These are phyloP conservation scores for Baronia brevicornis DNA, from an alignment of 2,888 invertebrate genomes.

Conservation along the genomic window DNA sequence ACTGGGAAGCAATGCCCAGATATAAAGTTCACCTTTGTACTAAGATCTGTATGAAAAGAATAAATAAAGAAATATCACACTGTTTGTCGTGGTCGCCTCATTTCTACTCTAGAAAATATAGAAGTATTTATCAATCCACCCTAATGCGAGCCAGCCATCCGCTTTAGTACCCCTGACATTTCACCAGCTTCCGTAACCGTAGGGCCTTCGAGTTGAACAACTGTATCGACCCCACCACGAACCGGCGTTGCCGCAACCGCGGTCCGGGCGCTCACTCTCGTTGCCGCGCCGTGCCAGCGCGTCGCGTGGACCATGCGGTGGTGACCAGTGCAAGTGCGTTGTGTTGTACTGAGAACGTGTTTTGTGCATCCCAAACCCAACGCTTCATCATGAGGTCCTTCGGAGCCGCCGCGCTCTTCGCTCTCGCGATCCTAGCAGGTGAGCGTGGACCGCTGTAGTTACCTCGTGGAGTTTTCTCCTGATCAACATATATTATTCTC, in stretches of 20 bases:
- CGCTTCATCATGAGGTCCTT: slow-evolving; percentile 50
- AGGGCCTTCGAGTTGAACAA: slow-evolving; percentile 21
- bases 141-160: slow-evolving; percentile 25
- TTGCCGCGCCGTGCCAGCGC: slow-evolving; percentile 67
- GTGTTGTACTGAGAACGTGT: slow-evolving; percentile 35
- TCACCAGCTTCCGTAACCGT: slow-evolving; percentile 47
- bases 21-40: no score
- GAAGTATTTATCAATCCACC: slow-evolving; percentile 1
- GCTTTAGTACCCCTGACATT: slow-evolving; percentile 61
- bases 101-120: no score
- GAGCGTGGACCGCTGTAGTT: slow-evolving; percentile 16
- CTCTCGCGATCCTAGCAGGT: slow-evolving; percentile 60
- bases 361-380: slow-evolving; percentile 31
- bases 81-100: no score
- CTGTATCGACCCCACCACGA: slow-evolving; percentile 42
- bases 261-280: slow-evolving; percentile 31
- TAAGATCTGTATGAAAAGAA: no score
- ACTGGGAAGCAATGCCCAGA: no score
- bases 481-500: no score
- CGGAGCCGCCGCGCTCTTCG: slow-evolving; percentile 48
- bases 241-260: slow-evolving; percentile 24
- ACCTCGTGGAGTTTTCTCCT: no score
- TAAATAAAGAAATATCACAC: no score
- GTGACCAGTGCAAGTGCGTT: slow-evolving; percentile 59
- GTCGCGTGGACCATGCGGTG: slow-evolving; percentile 56